phyloP scores from a whole-genome alignment of 1,140 invertebrate genomes.

The Panulirus ornatus region DNA sequence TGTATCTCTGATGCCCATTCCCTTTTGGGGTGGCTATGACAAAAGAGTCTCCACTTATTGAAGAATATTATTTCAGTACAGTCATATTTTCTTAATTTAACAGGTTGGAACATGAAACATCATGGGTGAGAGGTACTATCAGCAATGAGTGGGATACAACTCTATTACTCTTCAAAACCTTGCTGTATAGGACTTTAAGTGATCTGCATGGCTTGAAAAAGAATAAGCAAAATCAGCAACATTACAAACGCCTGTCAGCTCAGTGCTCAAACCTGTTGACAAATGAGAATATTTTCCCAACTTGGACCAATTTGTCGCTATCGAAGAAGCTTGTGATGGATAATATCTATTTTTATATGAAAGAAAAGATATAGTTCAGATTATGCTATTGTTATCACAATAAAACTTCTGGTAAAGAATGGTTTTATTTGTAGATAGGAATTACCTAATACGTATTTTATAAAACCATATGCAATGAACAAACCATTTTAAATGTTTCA shows the following conservation, averaged over 20 bases:
- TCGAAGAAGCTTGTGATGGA: slow-evolving; percentile 26
- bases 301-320: background rate
- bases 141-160: slow-evolving; percentile 7
- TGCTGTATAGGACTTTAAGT: background rate
- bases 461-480: too few species aligned
- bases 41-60: too few species aligned
- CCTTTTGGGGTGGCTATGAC: too few species aligned
- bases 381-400: background rate
- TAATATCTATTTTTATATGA: slow-evolving; percentile 4
- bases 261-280: slow-evolving; percentile 11
- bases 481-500: too few species aligned
- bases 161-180: slow-evolving; percentile 5
- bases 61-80: too few species aligned
- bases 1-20: too few species aligned
- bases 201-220: background rate
- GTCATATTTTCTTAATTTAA: background rate
- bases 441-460: too few species aligned
- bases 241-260: slow-evolving; percentile 4
- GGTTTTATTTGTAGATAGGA: background rate
- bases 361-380: background rate
- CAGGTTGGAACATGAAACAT: slow-evolving; percentile 42
- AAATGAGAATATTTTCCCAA: background rate
- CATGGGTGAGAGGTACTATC: slow-evolving; percentile 20
- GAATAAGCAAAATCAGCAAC: background rate
- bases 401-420: background rate